Conservation (phyloP, 35 echinoderm and acorn worm genomes). For the Diadema setosum region DNA sequence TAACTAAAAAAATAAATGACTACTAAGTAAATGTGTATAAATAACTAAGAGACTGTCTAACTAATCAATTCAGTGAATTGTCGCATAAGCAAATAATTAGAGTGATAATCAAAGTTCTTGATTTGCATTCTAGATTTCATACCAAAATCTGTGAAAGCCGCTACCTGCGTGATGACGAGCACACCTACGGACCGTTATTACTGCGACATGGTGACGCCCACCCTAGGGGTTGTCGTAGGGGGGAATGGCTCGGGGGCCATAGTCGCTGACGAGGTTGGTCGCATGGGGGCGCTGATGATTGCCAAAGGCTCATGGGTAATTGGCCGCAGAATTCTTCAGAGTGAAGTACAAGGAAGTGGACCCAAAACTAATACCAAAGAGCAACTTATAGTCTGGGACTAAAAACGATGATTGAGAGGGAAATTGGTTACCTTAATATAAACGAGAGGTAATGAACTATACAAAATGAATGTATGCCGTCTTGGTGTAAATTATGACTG, state of each 20-base stretch:
- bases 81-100: background rate
- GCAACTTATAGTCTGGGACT: too few relatives aligned
- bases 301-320: slow-evolving; percentile 53
- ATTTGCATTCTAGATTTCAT: background rate
- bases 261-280: slow-evolving; percentile 67
- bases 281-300: slow-evolving; percentile 83
- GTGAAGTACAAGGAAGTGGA: background rate
- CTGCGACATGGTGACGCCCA: slow-evolving; percentile 71
- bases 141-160: background rate
- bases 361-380: too few relatives aligned
- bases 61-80: background rate
- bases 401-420: too few relatives aligned
- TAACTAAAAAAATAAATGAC: too few relatives aligned
- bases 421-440: too few relatives aligned
- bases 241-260: slow-evolving; percentile 66
- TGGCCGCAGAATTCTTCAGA: slow-evolving; percentile 48
- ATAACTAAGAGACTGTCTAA: background rate
- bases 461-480: too few relatives aligned
- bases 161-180: background rate
- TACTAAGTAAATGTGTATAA: background rate
- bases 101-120: too few relatives aligned
- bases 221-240: slow-evolving; percentile 56
- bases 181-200: slow-evolving; percentile 39
- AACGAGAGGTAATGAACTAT: too few relatives aligned
- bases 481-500: too few relatives aligned